Base-by-base conservation (phyloP, 2,113 vertebrate species). In the Pollachius pollachius region DNA sequence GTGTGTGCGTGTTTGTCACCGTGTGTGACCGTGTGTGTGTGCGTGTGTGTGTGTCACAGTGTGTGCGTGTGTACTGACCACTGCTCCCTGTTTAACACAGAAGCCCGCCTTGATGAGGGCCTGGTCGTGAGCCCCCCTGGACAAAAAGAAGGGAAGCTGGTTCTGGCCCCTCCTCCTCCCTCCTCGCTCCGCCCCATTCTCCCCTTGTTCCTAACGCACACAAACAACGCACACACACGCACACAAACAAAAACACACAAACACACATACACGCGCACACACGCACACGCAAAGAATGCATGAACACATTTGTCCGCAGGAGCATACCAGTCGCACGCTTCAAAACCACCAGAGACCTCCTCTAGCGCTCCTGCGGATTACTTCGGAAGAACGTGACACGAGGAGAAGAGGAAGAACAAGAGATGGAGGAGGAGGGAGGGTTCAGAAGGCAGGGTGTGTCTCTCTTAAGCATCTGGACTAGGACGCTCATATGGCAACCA, bases 81-180 rank as follows among this genome's bases (percentile, higher is more conserved):
- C 92, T 21, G 96, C 97, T 62, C 97, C 97, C 77, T 99, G 97
- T 70, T 98, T 99, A 2, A 99, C 97, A 64, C 97, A 98, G 78
- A 94, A 97, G 0, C 97, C 96, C 0, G 94, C 93, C 90, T 98
- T 99, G 88, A 97, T 94, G 72, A 94, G 62, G 0, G 92, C 71
- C 67, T 92, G 94, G 74, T 97, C 96, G 74, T 93, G 85, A 0
- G 78, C 81, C 37, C 91, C 90, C 41, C 94, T 93, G 23, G 94
- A 92, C 79, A 93, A 75, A 83, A 93, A 96, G 87, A 92, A 95
- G 15, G 95, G 94, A 80, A 95, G 89, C 69, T 94, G 94, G 80
- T 92, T 93, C 37, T 94, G 95, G 2, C 92, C 87, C 1, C 93
- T 90, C 76, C 94, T 95, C 87, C 94, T 48, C 17, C 91, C 91